Percentiles rank a stretch among this genome's conserved stretches.
Conservation (phyloP, 2,113 vertebrate genomes). For the Cercocebus atys region DNA sequence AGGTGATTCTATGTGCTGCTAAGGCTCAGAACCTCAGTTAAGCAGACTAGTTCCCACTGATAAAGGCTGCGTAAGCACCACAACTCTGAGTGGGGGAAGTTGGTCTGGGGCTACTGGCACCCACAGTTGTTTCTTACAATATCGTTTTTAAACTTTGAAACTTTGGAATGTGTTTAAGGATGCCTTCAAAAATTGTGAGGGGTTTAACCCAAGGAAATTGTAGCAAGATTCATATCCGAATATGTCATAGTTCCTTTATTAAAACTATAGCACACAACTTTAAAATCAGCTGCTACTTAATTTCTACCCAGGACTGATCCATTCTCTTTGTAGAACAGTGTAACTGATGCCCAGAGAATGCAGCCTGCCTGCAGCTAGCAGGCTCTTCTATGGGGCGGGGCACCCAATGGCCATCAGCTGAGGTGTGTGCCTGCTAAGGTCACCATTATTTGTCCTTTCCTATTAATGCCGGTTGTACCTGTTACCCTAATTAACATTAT, state of each 20-base stretch:
- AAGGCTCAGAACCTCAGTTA: neutral
- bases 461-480: neutral
- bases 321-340: neutral
- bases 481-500: neutral
- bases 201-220: neutral
- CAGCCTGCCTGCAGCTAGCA: neutral
- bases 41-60: neutral
- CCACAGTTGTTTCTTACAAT: neutral
- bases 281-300: neutral
- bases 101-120: neutral
- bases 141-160: neutral
- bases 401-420: too few species aligned
- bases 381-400: neutral
- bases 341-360: neutral
- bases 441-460: neutral
- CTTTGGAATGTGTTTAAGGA: neutral
- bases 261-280: neutral
- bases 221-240: neutral
- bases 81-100: neutral
- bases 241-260: neutral
- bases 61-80: neutral
- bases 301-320: neutral
- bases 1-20: neutral
- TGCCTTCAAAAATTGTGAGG: neutral
- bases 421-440: neutral